Conservation (phyloP, 2,113 vertebrate species). For the Cebus imitator region DNA sequence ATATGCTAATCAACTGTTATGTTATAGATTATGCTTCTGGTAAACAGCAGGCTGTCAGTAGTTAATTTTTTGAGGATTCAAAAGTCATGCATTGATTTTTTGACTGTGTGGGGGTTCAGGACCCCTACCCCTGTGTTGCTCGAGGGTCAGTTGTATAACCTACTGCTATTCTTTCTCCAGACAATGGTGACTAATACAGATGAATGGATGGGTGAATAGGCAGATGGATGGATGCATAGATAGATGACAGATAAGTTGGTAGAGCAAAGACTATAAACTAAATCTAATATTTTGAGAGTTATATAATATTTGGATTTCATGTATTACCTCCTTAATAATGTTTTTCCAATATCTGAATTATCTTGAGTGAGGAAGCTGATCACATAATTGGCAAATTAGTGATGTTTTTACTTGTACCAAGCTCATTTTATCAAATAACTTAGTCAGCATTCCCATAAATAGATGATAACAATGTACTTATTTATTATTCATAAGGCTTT, state of each 20-base stretch:
- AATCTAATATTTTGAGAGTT: not conserved
- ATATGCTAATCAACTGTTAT: not conserved
- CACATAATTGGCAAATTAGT: not conserved
- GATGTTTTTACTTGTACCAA: not conserved
- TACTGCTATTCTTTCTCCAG: not conserved
- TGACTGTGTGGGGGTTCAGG: not conserved
- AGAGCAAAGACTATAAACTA: not conserved
- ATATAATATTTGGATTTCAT: not conserved
- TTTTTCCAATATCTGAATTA: not conserved
- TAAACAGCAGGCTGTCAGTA: not conserved
- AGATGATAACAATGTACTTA: not conserved
- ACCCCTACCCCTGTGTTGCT: too few species aligned
- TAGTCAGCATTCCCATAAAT: not conserved
- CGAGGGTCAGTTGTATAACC: not conserved
- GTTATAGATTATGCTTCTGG: not conserved
- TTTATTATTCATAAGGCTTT: not conserved
- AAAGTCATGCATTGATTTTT: not conserved
- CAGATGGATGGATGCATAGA: rapidly evolving
- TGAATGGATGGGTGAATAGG: not conserved
- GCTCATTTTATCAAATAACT: not conserved
- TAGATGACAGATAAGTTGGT: not conserved
- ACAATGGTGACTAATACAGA: not conserved
- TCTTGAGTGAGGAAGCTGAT: not conserved
- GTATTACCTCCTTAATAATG: not conserved
- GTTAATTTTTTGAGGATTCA: not conserved